phyloP scores from a whole-genome alignment of 2,888 invertebrate species.

The Drosophila meridionalis region DNA sequence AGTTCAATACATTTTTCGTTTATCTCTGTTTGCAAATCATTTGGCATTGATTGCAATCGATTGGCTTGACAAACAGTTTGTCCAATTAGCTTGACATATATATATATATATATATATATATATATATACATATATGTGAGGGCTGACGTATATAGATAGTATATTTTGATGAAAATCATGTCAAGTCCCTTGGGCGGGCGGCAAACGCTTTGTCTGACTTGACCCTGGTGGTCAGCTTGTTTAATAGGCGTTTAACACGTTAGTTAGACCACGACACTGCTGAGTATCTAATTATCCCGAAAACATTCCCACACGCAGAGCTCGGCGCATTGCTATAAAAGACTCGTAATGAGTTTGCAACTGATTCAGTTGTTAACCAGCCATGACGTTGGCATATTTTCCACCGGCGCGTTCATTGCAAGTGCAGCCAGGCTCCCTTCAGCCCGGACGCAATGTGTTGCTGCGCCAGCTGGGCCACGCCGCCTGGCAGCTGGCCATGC shows the following conservation, averaged over 20 bases:
- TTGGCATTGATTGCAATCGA: constrained; percentile 60
- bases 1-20: background rate
- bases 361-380: constrained; percentile 42
- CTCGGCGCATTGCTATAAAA: constrained; percentile 58
- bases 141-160: background rate
- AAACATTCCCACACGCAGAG: constrained; percentile 50
- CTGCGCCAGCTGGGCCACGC: constrained; percentile 37
- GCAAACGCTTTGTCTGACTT: constrained; percentile 36
- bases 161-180: constrained; percentile 34
- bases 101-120: background rate
- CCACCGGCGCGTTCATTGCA: constrained; percentile 47
- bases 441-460: constrained; percentile 25
- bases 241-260: constrained; percentile 67
- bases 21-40: constrained; percentile 73
- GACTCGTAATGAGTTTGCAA: constrained; percentile 1
- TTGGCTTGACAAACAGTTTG: constrained; percentile 49
- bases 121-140: background rate
- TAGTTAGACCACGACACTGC: constrained; percentile 21
- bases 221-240: constrained; percentile 42
- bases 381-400: constrained; percentile 62
- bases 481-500: constrained; percentile 63
- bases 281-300: constrained; percentile 57
- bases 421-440: constrained; percentile 9
- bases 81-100: constrained; percentile 60
- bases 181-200: constrained; percentile 33